A percentile compares a stretch with the other conserved stretches of the same genome.
phyloP scores from a whole-genome alignment of 2,797 vertebrate genomes.

The Xyrichtys novacula region DNA sequence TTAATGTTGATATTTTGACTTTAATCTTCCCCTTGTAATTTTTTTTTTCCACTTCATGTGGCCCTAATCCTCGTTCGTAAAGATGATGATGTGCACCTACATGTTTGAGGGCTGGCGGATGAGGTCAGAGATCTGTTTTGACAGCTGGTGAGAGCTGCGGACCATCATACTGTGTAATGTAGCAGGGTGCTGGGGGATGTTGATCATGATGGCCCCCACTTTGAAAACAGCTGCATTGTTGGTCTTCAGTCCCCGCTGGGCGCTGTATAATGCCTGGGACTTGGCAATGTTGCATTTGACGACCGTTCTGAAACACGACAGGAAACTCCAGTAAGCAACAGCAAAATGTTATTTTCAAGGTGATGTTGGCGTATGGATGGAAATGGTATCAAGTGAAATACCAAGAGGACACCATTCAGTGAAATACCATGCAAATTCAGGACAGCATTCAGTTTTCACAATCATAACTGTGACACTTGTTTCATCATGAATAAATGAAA shows the following conservation, averaged over 20 bases:
- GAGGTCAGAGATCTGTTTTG: constrained; percentile 99
- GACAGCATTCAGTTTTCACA: constrained; percentile 14
- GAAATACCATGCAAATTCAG: constrained; percentile 60
- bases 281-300: constrained; percentile 99
- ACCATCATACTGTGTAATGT: constrained; percentile 99
- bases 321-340: not conserved
- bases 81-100: constrained; percentile 83
- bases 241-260: constrained; percentile 94
- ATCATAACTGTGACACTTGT: constrained; percentile 23
- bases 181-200: constrained; percentile 98
- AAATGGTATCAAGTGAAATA: constrained; percentile 18
- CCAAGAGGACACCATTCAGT: constrained; percentile 31
- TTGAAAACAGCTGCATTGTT: constrained; percentile 97
- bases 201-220: constrained; percentile 97
- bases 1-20: too few species aligned
- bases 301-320: constrained; percentile 88
- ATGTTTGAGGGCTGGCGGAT: constrained; percentile 93
- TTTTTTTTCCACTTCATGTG: too few species aligned
- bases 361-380: constrained; percentile 16
- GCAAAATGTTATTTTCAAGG: accelerated
- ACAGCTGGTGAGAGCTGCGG: constrained; percentile 98
- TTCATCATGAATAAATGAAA: constrained; percentile 30
- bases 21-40: too few species aligned
- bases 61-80: too few species aligned
- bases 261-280: constrained; percentile 97